Conservation (phyloP, 2,113 vertebrate genomes). For the Tor tambroides region DNA sequence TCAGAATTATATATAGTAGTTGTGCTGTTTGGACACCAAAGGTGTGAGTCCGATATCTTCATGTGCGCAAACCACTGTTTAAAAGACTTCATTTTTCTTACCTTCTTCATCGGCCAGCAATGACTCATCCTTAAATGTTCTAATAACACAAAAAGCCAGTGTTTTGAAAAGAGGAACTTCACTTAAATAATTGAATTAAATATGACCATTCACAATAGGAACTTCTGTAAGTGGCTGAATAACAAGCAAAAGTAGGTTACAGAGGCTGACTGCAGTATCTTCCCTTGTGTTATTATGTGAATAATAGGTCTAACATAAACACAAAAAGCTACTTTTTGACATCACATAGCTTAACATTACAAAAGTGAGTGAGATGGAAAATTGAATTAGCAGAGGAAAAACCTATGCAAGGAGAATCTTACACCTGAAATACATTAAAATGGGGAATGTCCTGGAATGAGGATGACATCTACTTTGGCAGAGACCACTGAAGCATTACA, state of each 20-base stretch:
- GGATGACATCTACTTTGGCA: constrained; percentile 28
- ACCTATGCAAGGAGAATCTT: constrained; percentile 4
- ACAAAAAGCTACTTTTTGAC: neutral
- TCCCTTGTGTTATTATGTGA: neutral
- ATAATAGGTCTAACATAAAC: neutral
- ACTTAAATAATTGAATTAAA: constrained; percentile 15
- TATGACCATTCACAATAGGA: neutral
- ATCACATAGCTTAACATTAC: neutral
- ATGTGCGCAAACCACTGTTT: constrained; percentile 40
- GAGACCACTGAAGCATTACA: neutral
- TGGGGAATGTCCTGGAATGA: constrained; percentile 29
- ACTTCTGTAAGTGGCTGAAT: constrained; percentile 28
- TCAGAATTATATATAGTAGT: constrained; percentile 31
- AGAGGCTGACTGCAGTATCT: neutral
- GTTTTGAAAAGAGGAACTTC: constrained; percentile 26
- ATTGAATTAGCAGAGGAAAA: neutral
- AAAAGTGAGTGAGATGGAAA: neutral
- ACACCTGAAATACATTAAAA: constrained; percentile 19
- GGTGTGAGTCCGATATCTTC: constrained; percentile 10
- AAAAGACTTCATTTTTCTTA: constrained; percentile 11
- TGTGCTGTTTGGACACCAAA: neutral
- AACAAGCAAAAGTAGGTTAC: constrained; percentile 28
- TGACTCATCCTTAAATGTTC: constrained; percentile 19
- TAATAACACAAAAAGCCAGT: constrained; percentile 30
- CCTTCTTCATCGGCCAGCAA: constrained; percentile 15